phyloP scores from a whole-genome alignment of 2,888 invertebrate species.

The Campoplex capitator region DNA sequence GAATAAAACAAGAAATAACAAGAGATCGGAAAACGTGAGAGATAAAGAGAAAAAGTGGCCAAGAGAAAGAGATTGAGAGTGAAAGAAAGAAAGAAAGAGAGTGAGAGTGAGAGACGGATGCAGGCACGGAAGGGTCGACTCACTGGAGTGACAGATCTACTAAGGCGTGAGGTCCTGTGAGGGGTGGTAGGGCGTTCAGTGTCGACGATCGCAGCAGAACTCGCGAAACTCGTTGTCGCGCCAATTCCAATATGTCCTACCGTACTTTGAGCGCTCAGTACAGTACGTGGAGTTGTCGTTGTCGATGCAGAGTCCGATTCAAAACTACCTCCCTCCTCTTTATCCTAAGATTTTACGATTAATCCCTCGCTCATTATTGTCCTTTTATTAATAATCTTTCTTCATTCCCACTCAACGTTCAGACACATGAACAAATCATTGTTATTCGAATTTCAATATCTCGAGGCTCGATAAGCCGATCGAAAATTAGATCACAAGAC shows the following conservation, averaged over 20 bases:
- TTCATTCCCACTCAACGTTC: not conserved
- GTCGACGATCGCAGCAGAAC: conserved; percentile 86
- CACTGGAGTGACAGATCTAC: conserved; percentile 86
- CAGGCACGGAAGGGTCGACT: conserved; percentile 75
- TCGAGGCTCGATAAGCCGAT: not conserved
- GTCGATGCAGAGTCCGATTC: conserved; percentile 93
- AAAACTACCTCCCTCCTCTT: conserved; percentile 88
- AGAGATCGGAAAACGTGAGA: not conserved
- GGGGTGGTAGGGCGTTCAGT: conserved; percentile 87
- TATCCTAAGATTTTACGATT: conserved; percentile 81
- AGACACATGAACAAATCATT: not conserved
- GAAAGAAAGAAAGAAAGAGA: conserved; percentile 27
- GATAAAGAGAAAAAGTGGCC: conserved; percentile 38
- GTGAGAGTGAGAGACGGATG: conserved; percentile 55
- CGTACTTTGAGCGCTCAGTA: conserved; percentile 87
- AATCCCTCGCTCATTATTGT: conserved; percentile 37
- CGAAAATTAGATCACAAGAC: not conserved
- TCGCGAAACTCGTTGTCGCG: conserved; percentile 81
- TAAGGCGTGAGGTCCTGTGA: conserved; percentile 85
- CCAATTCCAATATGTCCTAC: conserved; percentile 79
- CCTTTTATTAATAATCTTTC: conserved; percentile 26
- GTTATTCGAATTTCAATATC: not conserved
- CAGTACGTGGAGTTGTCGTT: conserved; percentile 89
- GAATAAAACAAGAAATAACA: conserved; percentile 28
- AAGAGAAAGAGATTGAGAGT: conserved; percentile 34